Base-by-base conservation (phyloP, 2,888 invertebrate species). In the Athrips mouffetella region DNA sequence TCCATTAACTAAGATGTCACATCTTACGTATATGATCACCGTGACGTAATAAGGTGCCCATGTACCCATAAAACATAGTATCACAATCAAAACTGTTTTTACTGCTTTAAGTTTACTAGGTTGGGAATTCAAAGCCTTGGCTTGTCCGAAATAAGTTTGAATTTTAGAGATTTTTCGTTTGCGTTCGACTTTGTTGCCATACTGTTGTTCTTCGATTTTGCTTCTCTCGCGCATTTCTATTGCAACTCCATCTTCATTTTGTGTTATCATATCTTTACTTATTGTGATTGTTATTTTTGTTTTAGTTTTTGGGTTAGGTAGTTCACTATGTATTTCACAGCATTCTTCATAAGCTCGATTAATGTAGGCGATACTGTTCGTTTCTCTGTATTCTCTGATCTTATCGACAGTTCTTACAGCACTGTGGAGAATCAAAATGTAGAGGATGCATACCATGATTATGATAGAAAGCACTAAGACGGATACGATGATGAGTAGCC, bases 11-110 rank as follows among this genome's bases (percentile, higher is more conserved):
- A 81, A 65, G 2, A 77, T 76, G 52, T 85, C 76, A 58, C 89
- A 89, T 50, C 80, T 78, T 0, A 88, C 89, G 59, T 89, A 90
- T 48, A 90, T 67, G 21, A 87, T 77, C 25, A 89, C 84, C 1
- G 89, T 84, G 2, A 90, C 68, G 54, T 91, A 91, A 60, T 90
- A 91, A 0, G 91, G 91, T 2, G 83, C 80, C 91, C 91, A 91
- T 0, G 91, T 91, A 13, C 90, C 63, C 13, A 91, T 69, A 59
- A 91, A 91, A 55, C 89, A 88, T 3, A 89, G 76, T 1, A 90
- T 89, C 1, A 91, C 90, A 25, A 91, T 77, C n/a, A 89, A 59
- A 1, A 91, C 91, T 13, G 91, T 89, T 73, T 89, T 91, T 1
- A 91, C 85, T 1, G 91, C 91, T 63, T 89, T 91, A 67, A 90